Base-by-base conservation (phyloP, 1,140 invertebrate genomes). In the Lordiphosa clarofinis region DNA sequence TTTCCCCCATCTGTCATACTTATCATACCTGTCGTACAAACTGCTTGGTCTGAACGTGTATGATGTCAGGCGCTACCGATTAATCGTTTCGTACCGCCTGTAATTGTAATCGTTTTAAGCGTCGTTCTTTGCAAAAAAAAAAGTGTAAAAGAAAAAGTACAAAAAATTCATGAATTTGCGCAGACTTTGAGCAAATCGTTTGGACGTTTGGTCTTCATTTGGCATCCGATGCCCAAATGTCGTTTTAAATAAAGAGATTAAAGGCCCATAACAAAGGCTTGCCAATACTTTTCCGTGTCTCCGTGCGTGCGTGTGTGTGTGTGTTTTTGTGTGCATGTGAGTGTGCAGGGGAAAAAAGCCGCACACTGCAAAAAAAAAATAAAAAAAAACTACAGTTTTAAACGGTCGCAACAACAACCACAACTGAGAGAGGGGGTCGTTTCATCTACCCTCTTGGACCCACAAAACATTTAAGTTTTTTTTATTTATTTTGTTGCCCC, bases 111-210 rank as follows among this genome's bases (percentile, higher is more conserved):
- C 73, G 73, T 81, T 79, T 70, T 69, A 60, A 81, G 76, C 75
- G 75, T 75, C 73, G 73, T 75, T 75, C 55, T 44, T 61, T 75
- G 67, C 73, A 67, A 76, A 56, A 65, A 73, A 73, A 82, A 75
- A 82, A 76, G 56, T 76, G 67, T 53, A 49, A 74, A 65, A 31
- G 43, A 31, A 46, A n/a, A 46, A 46, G 43, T 24, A 46, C 12
- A 31, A 46, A 46, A 31, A 31, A 9, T 46, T 46, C 11, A 28
- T 13, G 24, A 60, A 81, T 82, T 63, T 76, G 82, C 82, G 75
- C 56, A 48, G 56, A 64, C 59, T 64, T 63, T 50, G 44, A 55
- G 21, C 44, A 43, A 57, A 61, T 49, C 54, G 39, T 47, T 59
- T 40, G 40, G 47, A 47, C 21, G 13, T 43, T 33, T 48, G 37